Base-by-base conservation (phyloP, 92 coral and sea anemone species). In the Siderastrea radians region DNA sequence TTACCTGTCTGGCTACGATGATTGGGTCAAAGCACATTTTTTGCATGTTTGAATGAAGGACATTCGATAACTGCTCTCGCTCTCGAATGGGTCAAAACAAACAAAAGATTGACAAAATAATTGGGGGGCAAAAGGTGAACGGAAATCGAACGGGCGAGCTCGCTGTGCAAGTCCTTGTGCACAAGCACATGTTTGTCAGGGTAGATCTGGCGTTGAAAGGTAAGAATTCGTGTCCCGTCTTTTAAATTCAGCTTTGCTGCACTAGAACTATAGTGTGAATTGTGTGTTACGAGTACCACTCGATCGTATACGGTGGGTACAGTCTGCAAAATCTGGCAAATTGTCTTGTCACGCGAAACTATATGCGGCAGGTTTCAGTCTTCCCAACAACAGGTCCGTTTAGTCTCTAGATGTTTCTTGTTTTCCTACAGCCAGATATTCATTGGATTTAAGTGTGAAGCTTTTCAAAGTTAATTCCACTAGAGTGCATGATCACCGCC, bases 1-100 rank as follows among this genome's bases (percentile, higher is more conserved):
- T 68, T 45, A 55, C 46, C 66, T 15, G 57, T 10, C 60, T 54
- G n/a, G 3, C 68, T 16, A 63, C n/a, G 5, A 8, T 57, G 78
- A 82, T 71, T 82, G 86, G 86, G 45, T 43, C 51, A 10, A 43
- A 0, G 7, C 15, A 46, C 86, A 82, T 82, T 82, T 69, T 68
- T 81, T 67, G 65, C 76, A 17, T 81, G 67, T 55, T 52, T 78
- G 50, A 43, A 49, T 78, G 55, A 50, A 66, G 75, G 72, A 43
- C 44, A 51, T 68, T 13, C 52, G 14, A 66, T 51, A 51, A 44
- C 50, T 43, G 65, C 44, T 47, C 68, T 46, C 45, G 16, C 12
- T n/a, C 46, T 62, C 53, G 58, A 78, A 51, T 74, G 73, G 57
- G 62, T 79, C 62, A 49, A 12, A 80, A 10, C 51, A 38, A 69